Percentiles rank a stretch among this genome's conserved stretches.
Evolutionary conservation across 2,113 vertebrate genomes (phyloP).

Genomic region (Turdus rufiventris): DNA sequence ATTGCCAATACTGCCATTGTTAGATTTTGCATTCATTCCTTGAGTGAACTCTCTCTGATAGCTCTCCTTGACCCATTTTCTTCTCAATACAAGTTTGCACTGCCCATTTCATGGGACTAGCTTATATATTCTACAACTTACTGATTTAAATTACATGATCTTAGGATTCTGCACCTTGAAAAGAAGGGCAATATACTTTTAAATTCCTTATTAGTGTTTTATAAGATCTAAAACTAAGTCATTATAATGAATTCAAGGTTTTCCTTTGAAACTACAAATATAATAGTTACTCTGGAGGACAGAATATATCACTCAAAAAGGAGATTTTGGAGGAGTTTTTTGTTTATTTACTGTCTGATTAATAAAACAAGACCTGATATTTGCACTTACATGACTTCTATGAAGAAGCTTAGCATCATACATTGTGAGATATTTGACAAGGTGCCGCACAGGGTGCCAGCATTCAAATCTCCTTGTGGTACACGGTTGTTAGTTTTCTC

Average conservation of each 20-base stretch:
- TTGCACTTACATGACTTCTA: background rate
- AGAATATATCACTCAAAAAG: background rate
- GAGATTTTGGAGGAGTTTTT: background rate
- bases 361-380: background rate
- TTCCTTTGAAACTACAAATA: background rate
- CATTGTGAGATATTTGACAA: background rate
- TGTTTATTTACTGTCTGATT: background rate
- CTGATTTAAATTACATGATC: background rate
- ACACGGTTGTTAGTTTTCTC: accelerated
- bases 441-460: background rate
- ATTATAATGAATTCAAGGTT: background rate
- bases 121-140: background rate
- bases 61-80: background rate
- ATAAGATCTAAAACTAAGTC: background rate
- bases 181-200: background rate
- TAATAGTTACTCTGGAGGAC: background rate
- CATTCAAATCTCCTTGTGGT: background rate
- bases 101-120: background rate
- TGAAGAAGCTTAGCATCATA: background rate
- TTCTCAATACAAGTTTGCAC: background rate
- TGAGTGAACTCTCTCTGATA: background rate
- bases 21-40: background rate
- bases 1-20: background rate
- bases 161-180: background rate
- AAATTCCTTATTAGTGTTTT: background rate